These are phyloP conservation scores for Megaptera novaeangliae DNA, from an alignment of 2,113 vertebrate genomes.

Conservation along the genomic window DNA sequence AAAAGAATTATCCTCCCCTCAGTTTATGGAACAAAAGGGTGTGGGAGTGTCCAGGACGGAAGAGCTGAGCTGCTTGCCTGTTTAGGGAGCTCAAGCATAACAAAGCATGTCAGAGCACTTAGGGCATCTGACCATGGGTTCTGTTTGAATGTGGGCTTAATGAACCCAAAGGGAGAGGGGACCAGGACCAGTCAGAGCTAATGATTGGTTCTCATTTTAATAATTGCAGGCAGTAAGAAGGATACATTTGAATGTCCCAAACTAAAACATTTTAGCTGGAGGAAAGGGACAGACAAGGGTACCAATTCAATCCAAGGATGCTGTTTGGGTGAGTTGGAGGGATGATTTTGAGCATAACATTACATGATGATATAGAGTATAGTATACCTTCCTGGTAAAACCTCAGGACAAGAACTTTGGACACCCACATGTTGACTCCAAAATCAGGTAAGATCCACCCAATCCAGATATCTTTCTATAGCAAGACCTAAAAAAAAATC, in stretches of 20 bases:
- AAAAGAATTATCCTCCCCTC: not conserved
- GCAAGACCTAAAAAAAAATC: not conserved
- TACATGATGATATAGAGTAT: not conserved
- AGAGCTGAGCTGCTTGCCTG: not conserved
- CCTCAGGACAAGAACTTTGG: not conserved
- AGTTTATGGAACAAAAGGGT: not conserved
- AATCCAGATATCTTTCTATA: not conserved
- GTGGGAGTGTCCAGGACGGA: not conserved
- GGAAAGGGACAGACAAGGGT: not conserved
- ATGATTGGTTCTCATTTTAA: not conserved
- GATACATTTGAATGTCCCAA: not conserved
- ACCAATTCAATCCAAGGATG: not conserved
- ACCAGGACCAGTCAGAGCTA: not conserved
- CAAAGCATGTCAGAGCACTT: not conserved
- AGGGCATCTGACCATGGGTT: accelerated
- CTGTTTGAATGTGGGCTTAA: not conserved
- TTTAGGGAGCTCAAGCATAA: constrained; percentile 8
- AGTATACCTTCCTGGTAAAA: not conserved
- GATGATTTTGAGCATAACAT: not conserved
- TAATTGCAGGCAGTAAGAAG: not conserved
- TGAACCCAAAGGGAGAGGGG: not conserved
- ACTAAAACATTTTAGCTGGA: not conserved
- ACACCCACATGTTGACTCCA: not conserved
- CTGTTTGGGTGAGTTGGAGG: not conserved
- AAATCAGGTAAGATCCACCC: not conserved